A percentile compares a stretch with the other conserved stretches of the same genome.
Conservation (phyloP, 2,888 invertebrate genomes). For the Bombylius discolor region DNA sequence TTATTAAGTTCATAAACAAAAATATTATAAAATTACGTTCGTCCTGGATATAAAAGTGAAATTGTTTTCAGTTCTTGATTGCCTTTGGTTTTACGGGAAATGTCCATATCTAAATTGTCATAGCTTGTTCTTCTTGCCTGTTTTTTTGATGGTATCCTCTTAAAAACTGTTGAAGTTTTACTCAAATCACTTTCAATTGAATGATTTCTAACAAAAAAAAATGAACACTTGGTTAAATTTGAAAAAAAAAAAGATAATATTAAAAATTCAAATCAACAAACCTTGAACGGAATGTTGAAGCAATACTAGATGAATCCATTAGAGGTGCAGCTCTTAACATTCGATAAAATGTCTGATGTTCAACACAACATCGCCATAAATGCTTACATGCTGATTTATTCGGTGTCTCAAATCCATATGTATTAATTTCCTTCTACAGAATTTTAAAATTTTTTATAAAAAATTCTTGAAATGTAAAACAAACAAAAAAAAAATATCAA, state of each 20-base stretch:
- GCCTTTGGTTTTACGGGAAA: slow-evolving; percentile 6
- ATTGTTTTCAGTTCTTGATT: slow-evolving; percentile 40
- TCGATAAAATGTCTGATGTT: slow-evolving; percentile 88
- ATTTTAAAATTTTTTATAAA: slow-evolving; percentile 12
- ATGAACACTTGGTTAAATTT: slow-evolving; percentile 1
- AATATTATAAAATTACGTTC: slow-evolving; percentile 35
- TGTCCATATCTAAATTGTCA: slow-evolving; percentile 35
- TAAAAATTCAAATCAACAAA: no score
- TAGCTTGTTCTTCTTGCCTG: slow-evolving; percentile 57
- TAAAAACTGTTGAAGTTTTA: slow-evolving; percentile 58
- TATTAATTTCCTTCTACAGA: slow-evolving; percentile 76
- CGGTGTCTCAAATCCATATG: slow-evolving; percentile 91
- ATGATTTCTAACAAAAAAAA: background rate
- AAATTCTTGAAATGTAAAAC: background rate
- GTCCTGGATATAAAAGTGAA: slow-evolving; percentile 36
- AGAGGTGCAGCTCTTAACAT: slow-evolving; percentile 66
- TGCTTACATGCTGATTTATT: slow-evolving; percentile 88
- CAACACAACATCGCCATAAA: slow-evolving; percentile 90
- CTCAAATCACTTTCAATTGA: slow-evolving; percentile 19
- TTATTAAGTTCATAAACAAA: background rate
- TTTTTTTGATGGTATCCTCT: slow-evolving; percentile 63
- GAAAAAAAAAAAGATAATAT: background rate
- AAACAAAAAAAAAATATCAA: slow-evolving; percentile 5
- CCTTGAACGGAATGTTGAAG: slow-evolving; percentile 57
- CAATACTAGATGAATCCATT: slow-evolving; percentile 40